phyloP scores from a whole-genome alignment of 2,797 vertebrate species.

The Gymnopithys bicolor region DNA sequence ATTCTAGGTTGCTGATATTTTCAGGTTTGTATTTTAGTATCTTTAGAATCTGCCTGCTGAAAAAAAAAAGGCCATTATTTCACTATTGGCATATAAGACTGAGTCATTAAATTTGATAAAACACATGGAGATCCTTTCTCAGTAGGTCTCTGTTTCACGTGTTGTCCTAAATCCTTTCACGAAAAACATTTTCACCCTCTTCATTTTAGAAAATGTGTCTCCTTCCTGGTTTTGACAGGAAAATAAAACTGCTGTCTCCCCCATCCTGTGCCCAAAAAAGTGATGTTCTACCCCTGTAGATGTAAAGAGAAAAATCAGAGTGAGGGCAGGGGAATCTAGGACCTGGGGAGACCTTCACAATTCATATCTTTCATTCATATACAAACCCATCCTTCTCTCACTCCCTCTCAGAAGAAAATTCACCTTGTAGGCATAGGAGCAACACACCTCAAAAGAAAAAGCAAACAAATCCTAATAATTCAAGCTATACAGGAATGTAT shows the following conservation, averaged over 20 bases:
- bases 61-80: neutral
- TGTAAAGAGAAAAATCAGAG: neutral
- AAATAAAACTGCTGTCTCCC: neutral
- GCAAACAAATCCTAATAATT: neutral
- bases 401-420: neutral
- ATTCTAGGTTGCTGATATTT: conserved; percentile 48
- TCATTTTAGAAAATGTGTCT: neutral
- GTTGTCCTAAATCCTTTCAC: neutral
- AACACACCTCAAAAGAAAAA: neutral
- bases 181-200: neutral
- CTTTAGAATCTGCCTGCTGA: conserved; percentile 39
- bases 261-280: neutral
- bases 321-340: neutral
- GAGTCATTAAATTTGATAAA: conserved; percentile 28
- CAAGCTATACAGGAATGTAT: neutral
- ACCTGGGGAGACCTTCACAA: neutral
- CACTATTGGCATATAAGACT: conserved; percentile 5
- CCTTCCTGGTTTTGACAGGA: neutral
- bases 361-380: neutral
- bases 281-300: neutral
- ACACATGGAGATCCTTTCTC: neutral
- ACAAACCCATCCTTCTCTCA: neutral
- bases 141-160: neutral
- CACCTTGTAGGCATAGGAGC: neutral
- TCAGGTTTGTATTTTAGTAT: conserved; percentile 37